phyloP scores from a whole-genome alignment of 2,888 invertebrate genomes.

The Perizoma flavofasciatum region DNA sequence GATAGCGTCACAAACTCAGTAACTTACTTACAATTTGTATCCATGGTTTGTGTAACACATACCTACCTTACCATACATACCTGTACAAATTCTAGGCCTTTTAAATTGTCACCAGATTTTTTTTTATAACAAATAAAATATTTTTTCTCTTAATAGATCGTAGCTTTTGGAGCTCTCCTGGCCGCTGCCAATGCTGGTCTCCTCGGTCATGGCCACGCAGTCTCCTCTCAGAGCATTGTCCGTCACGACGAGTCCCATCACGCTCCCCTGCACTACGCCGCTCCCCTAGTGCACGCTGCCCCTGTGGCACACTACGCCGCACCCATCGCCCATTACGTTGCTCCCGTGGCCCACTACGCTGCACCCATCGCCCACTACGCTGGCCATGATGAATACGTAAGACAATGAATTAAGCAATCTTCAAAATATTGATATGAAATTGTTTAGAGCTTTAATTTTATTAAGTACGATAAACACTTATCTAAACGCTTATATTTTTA shows the following conservation, averaged over 20 bases:
- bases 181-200: conserved; percentile 77
- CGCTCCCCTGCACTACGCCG: conserved; percentile 51
- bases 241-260: conserved; percentile 60
- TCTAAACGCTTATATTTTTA: not conserved
- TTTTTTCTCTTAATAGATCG: conserved; percentile 52
- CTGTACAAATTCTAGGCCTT: no score
- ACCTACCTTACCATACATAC: no score
- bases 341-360: conserved; percentile 45
- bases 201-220: conserved; percentile 59
- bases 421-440: no score
- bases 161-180: conserved; percentile 68
- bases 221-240: conserved; percentile 66
- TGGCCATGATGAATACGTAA: conserved; percentile 49
- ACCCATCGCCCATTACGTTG: conserved; percentile 48
- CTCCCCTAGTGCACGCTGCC: conserved; percentile 37
- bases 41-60: no score
- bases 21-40: no score
- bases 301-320: conserved; percentile 43
- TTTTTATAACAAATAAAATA: no score
- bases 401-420: conserved; percentile 14
- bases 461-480: no score
- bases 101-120: no score
- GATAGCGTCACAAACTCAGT: not conserved
- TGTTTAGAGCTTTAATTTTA: no score
- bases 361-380: conserved; percentile 10